Evolutionary conservation across 2,113 vertebrate species (phyloP).

Genomic region (Terrapene triunguis): DNA sequence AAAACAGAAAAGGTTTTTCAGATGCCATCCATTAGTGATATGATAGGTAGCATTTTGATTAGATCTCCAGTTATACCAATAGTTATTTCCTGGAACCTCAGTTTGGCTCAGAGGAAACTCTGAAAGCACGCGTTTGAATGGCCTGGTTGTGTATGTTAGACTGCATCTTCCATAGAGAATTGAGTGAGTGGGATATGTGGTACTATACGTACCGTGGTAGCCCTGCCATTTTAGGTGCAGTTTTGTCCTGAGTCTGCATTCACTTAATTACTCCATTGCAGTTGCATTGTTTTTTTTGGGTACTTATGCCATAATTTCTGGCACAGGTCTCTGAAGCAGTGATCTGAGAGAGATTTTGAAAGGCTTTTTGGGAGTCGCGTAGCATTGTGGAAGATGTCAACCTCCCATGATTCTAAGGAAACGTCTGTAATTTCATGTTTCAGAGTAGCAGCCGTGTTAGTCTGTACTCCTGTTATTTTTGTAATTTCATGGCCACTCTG

Average conservation of each 20-base stretch:
- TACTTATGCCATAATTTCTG: background rate
- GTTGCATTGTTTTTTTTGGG: background rate
- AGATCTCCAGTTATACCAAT: background rate
- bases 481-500: background rate
- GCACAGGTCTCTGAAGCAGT: background rate
- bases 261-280: background rate
- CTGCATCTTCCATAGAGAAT: background rate
- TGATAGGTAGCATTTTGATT: fast-evolving
- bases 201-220: background rate
- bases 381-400: background rate
- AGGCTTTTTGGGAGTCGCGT: background rate
- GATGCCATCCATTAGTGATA: background rate
- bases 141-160: background rate
- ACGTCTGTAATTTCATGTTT: background rate
- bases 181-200: background rate
- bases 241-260: background rate
- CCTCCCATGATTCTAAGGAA: background rate
- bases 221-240: background rate
- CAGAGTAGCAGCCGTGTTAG: too few species aligned
- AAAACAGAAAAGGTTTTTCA: background rate
- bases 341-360: slow-evolving; percentile 17
- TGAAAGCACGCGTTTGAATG: background rate
- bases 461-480: too few species aligned
- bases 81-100: background rate
- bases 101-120: slow-evolving; percentile 23